These are phyloP conservation scores for Nannoperca australis DNA, from an alignment of 2,797 vertebrate species.

Conservation along the genomic window DNA sequence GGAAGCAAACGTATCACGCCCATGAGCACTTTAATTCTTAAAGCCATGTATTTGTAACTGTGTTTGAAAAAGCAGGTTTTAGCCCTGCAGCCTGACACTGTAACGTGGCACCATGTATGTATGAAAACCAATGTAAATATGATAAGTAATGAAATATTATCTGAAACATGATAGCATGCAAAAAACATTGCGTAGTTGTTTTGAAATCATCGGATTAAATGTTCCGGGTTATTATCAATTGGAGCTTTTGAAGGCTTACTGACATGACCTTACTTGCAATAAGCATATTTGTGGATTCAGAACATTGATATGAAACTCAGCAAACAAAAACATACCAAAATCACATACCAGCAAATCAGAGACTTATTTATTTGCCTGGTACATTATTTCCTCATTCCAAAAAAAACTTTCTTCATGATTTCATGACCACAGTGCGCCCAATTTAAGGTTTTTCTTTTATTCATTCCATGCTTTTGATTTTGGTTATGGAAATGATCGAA, in stretches of 20 bases:
- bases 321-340: slow-evolving; percentile 17
- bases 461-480: slow-evolving; percentile 7
- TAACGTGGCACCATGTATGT: neutral
- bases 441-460: neutral
- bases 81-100: neutral
- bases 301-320: slow-evolving; percentile 27
- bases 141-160: neutral
- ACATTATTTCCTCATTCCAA: neutral
- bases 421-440: neutral
- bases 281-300: slow-evolving; percentile 22
- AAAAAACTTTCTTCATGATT: neutral
- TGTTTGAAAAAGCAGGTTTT: slow-evolving; percentile 2
- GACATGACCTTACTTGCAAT: slow-evolving; percentile 35
- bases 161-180: neutral
- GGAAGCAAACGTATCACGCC: neutral
- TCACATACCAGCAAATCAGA: slow-evolving; percentile 3
- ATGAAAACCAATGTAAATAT: neutral
- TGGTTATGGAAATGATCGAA: slow-evolving; percentile 16
- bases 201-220: slow-evolving; percentile 34
- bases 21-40: slow-evolving; percentile 1
- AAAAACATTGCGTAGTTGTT: neutral
- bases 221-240: slow-evolving; percentile 40
- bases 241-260: neutral
- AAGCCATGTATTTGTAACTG: neutral
- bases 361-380: slow-evolving; percentile 11